These are phyloP conservation scores for Psix sp. DNA, from an alignment of 1,140 invertebrate species.

Conservation along the genomic window DNA sequence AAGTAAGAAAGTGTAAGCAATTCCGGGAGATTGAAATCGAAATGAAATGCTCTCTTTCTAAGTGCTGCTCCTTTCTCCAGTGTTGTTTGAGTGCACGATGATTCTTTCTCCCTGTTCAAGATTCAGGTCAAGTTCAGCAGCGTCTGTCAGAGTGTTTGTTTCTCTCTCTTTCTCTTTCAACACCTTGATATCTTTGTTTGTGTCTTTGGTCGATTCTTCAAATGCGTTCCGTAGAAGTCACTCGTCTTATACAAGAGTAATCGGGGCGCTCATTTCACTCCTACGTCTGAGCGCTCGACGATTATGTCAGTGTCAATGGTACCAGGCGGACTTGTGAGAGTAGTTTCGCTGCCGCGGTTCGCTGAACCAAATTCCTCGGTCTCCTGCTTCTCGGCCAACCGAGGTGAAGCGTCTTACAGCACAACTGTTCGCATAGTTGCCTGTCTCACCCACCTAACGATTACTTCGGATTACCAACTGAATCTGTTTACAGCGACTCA, in stretches of 20 bases:
- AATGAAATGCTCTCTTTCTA: conserved; percentile 61
- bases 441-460: conserved; percentile 50
- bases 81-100: conserved; percentile 49
- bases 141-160: conserved; percentile 33
- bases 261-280: conserved; percentile 49
- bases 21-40: conserved; percentile 60
- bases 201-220: conserved; percentile 42
- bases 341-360: conserved; percentile 58
- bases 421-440: conserved; percentile 19
- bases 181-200: conserved; percentile 19
- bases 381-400: conserved; percentile 46
- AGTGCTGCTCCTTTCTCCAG: conserved; percentile 51
- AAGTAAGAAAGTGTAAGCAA: conserved; percentile 59
- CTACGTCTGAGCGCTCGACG: conserved; percentile 47
- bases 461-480: conserved; percentile 54
- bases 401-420: conserved; percentile 47
- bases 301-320: conserved; percentile 66
- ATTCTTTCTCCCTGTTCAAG: conserved; percentile 55
- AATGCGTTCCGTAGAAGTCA: no score
- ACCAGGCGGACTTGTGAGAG: conserved; percentile 55
- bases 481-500: conserved; percentile 56
- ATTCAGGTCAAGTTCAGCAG: conserved; percentile 65
- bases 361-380: conserved; percentile 61
- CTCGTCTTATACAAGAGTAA: conserved; percentile 6
- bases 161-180: conserved; percentile 27